Evolutionary conservation across 2,888 invertebrate species (phyloP), one percentile per base, ranked within the genome.

Genomic region (Caenorhabditis sp.): DNA sequence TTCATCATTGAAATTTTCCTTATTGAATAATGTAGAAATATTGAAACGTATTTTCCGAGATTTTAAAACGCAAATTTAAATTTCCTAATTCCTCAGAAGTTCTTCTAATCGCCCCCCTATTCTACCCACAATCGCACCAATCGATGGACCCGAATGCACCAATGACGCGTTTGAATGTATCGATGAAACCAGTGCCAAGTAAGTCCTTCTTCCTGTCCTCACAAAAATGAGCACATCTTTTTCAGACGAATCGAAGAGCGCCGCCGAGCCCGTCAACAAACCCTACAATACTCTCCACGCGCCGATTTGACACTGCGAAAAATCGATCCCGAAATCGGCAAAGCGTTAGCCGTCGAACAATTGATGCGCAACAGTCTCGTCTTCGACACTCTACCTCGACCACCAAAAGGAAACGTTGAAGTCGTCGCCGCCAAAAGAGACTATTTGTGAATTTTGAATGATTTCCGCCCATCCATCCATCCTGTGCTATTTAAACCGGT

Each of bases 281-380:
- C 67, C 10, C 63, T 78, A 59, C 70, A 65, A 52, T 59, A 68
- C 23, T 73, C 72, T 2, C 72, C 73, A 7, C 26, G 67, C 21
- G 78, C 76, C 23, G 78, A 78, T 63, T 63, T 73, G 20, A 53
- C 68, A 17, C 31, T 73, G 20, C 70, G 75, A 66, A 75, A 63
- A 69, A 68, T 80, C 36, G 79, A 80, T 43, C 73, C 72, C 21
- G 75, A 72, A 54, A 72, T 77, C 54, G 79, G 75, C 0, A 70
- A 68, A 31, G 79, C 79, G 12, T 43, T 80, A n/a, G 79, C 79
- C 2, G 77, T 80, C 36, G 79, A 80, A 60, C 77, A 80, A 58
- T 65, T 80, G 31, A 67, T 73, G 68, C 60, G 73, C 0, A 68
- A 70, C 43, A 76, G 70, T 12, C 62, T 76, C 38, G 77, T 80